Conservation (phyloP, 2,797 vertebrate genomes). For the Natrix natrix region DNA sequence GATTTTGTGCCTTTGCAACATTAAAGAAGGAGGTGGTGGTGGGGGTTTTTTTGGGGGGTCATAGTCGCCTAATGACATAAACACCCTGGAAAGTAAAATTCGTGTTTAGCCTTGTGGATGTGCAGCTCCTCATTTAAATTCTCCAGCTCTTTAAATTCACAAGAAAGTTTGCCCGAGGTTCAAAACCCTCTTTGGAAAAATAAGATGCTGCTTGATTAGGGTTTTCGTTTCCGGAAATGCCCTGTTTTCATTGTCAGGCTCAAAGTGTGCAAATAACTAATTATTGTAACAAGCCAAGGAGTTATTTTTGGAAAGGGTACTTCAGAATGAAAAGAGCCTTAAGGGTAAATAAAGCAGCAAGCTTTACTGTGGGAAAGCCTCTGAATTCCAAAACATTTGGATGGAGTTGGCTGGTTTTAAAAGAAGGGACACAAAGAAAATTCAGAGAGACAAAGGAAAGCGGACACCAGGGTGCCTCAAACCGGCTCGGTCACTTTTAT, state of each 20-base stretch:
- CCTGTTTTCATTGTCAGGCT: not conserved
- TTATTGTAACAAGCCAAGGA: not conserved
- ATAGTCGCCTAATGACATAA: not conserved
- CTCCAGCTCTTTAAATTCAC: not conserved
- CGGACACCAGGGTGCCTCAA: not conserved
- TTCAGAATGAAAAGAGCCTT: not conserved
- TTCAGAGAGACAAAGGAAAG: not conserved
- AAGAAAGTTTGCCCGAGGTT: not conserved
- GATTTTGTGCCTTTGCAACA: not conserved
- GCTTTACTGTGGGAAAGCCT: not conserved
- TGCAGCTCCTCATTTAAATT: not conserved
- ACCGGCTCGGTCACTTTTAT: not conserved
- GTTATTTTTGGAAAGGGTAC: not conserved
- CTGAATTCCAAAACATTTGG: not conserved
- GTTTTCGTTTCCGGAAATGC: not conserved
- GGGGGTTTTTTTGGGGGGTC: not conserved
- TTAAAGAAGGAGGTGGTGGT: not conserved
- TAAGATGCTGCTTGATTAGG: not conserved
- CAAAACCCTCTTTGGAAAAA: not conserved
- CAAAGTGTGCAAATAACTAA: not conserved
- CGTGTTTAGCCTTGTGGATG: not conserved
- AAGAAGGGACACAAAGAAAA: not conserved
- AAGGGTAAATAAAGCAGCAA: not conserved
- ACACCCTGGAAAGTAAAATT: not conserved
- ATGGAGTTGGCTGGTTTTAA: not conserved